Percentiles rank a stretch among this genome's conserved stretches.
Conservation (phyloP, 1,140 invertebrate genomes). For the Mactra quadrangularis region DNA sequence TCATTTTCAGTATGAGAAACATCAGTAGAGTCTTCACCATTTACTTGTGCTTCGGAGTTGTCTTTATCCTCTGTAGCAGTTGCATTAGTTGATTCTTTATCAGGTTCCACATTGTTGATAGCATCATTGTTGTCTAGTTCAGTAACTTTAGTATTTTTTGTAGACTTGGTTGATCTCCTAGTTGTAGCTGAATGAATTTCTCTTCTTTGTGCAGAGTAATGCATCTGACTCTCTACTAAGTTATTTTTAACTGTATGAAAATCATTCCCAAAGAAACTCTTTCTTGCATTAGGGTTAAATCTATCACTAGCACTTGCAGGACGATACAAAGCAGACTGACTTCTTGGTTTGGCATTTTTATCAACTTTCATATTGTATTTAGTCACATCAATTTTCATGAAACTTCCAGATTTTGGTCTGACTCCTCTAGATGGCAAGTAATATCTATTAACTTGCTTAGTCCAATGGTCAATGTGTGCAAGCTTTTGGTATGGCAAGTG, state of each 20-base stretch:
- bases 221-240: slow-evolving; percentile 36
- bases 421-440: slow-evolving; percentile 13
- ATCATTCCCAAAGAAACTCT: slow-evolving; percentile 46
- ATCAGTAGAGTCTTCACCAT: slow-evolving; percentile 7
- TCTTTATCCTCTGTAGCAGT: slow-evolving; percentile 7
- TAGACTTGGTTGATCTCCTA: slow-evolving; percentile 35
- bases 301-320: slow-evolving; percentile 17
- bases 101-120: background rate
- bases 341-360: slow-evolving; percentile 18
- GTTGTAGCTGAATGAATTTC: slow-evolving; percentile 22
- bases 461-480: slow-evolving; percentile 51
- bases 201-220: slow-evolving; percentile 43
- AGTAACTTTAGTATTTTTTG: background rate
- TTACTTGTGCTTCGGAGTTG: slow-evolving; percentile 9
- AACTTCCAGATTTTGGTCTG: slow-evolving; percentile 46
- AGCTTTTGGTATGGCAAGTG: slow-evolving; percentile 49
- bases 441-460: slow-evolving; percentile 42
- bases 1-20: slow-evolving; percentile 23
- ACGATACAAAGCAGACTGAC: slow-evolving; percentile 36
- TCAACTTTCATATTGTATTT: slow-evolving; percentile 58
- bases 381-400: slow-evolving; percentile 60
- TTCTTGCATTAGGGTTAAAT: background rate
- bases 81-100: background rate
- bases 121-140: no score
- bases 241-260: slow-evolving; percentile 53